A percentile compares a stretch with the other conserved stretches of the same genome.
These are phyloP conservation scores for Tiliqua scincoides DNA, from an alignment of 2,113 vertebrate species.

Conservation along the genomic window DNA sequence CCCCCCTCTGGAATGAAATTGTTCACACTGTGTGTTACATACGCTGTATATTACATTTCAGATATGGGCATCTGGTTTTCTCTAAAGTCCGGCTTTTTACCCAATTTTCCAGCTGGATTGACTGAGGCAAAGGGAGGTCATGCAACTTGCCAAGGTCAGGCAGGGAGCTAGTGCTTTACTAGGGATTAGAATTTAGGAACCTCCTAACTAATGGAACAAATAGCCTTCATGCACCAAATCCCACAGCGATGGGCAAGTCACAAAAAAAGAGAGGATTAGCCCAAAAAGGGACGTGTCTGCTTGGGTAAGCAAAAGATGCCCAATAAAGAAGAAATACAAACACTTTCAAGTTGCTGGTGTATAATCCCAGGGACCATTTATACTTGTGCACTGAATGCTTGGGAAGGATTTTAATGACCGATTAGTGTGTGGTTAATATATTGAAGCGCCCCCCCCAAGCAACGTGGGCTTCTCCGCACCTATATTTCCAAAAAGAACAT, in stretches of 20 bases:
- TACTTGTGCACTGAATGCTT: conserved; percentile 29
- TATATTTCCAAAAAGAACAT: conserved; percentile 40
- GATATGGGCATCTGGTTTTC: conserved; percentile 67
- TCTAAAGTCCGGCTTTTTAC: conserved; percentile 64
- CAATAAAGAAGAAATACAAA: conserved; percentile 71
- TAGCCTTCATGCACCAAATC: conserved; percentile 71
- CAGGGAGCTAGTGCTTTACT: conserved; percentile 72
- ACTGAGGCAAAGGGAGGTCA: conserved; percentile 71
- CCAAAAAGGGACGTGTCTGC: conserved; percentile 65
- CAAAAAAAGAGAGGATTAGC: conserved; percentile 72
- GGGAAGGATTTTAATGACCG: conserved; percentile 46
- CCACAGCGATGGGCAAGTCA: conserved; percentile 65
- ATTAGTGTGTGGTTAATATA: conserved; percentile 44
- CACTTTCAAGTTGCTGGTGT: conserved; percentile 65
- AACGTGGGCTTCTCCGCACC: not conserved
- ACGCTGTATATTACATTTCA: conserved; percentile 35
- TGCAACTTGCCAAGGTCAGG: conserved; percentile 73
- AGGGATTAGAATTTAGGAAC: conserved; percentile 77
- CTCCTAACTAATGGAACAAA: conserved; percentile 76
- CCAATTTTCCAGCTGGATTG: conserved; percentile 75
- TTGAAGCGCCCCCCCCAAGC: conserved; percentile 20
- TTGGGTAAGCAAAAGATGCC: conserved; percentile 72
- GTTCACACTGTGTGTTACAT: not conserved
- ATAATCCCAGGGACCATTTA: conserved; percentile 63
- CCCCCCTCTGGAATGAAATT: not conserved